These are phyloP conservation scores for Lindbergichthys nudifrons DNA, from an alignment of 2,797 vertebrate genomes.

Conservation along the genomic window DNA sequence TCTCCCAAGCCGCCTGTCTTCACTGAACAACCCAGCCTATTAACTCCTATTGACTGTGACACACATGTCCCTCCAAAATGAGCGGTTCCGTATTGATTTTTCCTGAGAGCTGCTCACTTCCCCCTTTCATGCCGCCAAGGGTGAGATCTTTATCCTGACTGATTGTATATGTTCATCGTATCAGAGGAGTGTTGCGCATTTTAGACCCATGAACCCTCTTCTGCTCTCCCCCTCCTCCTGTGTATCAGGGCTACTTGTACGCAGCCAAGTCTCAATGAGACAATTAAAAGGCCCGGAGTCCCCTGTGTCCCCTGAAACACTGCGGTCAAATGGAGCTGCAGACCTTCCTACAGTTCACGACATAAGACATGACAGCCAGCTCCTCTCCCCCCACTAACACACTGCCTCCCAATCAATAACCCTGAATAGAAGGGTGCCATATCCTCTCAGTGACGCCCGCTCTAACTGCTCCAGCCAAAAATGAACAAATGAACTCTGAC, in stretches of 20 bases:
- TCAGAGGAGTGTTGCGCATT: slow-evolving; percentile 75
- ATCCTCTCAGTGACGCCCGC: slow-evolving; percentile 66
- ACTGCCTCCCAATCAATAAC: slow-evolving; percentile 71
- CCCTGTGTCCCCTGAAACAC: slow-evolving; percentile 84
- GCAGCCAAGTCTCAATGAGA: slow-evolving; percentile 87
- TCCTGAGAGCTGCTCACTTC: slow-evolving; percentile 96
- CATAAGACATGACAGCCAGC: slow-evolving; percentile 67
- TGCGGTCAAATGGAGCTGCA: slow-evolving; percentile 76
- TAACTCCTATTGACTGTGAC: slow-evolving; percentile 99
- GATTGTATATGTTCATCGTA: slow-evolving; percentile 92
- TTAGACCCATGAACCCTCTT: slow-evolving; percentile 80
- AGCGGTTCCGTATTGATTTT: slow-evolving; percentile 99
- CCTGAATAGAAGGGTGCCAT: slow-evolving; percentile 70
- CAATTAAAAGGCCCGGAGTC: slow-evolving; percentile 85
- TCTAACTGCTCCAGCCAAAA: slow-evolving; percentile 70
- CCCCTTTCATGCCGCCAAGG: slow-evolving; percentile 91
- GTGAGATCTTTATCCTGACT: slow-evolving; percentile 99
- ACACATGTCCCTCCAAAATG: slow-evolving; percentile 99
- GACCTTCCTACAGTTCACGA: slow-evolving; percentile 62
- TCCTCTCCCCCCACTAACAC: slow-evolving; percentile 63
- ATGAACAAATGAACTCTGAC: slow-evolving; percentile 88
- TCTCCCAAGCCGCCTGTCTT: slow-evolving; percentile 89
- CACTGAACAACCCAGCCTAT: slow-evolving; percentile 94
- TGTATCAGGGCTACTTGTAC: slow-evolving; percentile 84
- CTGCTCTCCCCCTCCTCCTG: slow-evolving; percentile 80